Evolutionary conservation across 2,888 invertebrate genomes (phyloP), one percentile per base, ranked within the genome.

Genomic region (Trichogramma dendrolimi): DNA sequence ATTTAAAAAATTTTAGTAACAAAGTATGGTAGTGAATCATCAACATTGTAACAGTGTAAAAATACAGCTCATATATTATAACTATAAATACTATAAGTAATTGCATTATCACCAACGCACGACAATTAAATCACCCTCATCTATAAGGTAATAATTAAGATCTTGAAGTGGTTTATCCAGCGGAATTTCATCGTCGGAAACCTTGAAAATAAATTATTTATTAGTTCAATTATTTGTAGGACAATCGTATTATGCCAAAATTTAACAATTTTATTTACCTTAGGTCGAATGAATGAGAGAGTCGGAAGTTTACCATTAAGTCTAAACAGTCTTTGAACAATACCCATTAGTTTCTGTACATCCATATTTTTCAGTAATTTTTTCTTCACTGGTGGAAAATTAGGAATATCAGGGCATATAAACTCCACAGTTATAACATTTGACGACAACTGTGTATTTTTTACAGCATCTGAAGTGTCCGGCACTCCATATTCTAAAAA

Each of bases 121-220:
- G 64, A 88, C 80, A 69, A 96, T 87, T 63, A 83, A 86, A 80
- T 95, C 94, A 63, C 90, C 91, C 71, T 90, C 88, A 80, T 91
- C 90, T 48, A 95, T 82, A 0, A 94, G 92, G 80, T 88, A 96
- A 77, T 87, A 92, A 55, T 87, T 86, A 49, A 96, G 80, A 72
- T 91, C 89, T 77, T 92, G 91, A 72, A 92, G 87, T 63, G 87
- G 88, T 75, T 94, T 93, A 68, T 94, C 91, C 68, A 96, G 79
- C 61, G 82, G 81, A 69, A 94, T 88, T 74, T 90, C 86, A 7
- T 90, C 85, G 14, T 86, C 85, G n/a, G 81, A 79, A 67, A 82
- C 78, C 83, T 84, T 73, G 55, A 79, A 77, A 50, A 44, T 38
- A 43, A 65, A 38, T 27, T 60, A 39, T 48, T 4, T 14, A 44